Evolutionary conservation across 2,888 invertebrate species (phyloP).

Genomic region (Sceliomorpha sp.): DNA sequence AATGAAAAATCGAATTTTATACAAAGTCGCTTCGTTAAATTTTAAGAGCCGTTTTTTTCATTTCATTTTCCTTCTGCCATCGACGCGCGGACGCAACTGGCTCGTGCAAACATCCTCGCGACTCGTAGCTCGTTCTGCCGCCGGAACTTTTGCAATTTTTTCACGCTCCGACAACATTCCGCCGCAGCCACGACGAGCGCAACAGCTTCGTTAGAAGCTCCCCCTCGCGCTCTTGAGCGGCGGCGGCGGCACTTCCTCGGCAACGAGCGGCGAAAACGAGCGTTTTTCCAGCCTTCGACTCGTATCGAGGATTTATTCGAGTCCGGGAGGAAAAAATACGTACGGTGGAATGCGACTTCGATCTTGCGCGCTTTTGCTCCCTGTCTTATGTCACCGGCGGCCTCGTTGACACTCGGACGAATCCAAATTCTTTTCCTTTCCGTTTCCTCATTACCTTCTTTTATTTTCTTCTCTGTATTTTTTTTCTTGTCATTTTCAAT

Average conservation of each 20-base stretch:
- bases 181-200: slow-evolving; percentile 40
- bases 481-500: too few relatives aligned
- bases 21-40: too few relatives aligned
- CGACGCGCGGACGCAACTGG: too few relatives aligned
- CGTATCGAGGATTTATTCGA: slow-evolving; percentile 45
- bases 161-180: slow-evolving; percentile 60
- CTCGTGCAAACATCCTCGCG: slow-evolving; percentile 49
- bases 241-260: slow-evolving; percentile 31
- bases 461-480: too few relatives aligned
- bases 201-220: slow-evolving; percentile 53
- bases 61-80: too few relatives aligned
- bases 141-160: slow-evolving; percentile 61
- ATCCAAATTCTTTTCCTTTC: not conserved
- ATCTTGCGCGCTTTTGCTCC: slow-evolving; percentile 18
- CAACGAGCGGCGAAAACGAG: slow-evolving; percentile 27
- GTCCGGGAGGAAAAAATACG: slow-evolving; percentile 54
- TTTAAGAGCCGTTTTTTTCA: too few relatives aligned
- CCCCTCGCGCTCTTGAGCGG: slow-evolving; percentile 24
- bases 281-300: slow-evolving; percentile 44
- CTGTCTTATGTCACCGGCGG: slow-evolving; percentile 13
- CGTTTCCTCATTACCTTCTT: not conserved
- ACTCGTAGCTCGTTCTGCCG: slow-evolving; percentile 48
- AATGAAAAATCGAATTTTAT: not conserved
- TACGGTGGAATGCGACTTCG: slow-evolving; percentile 41
- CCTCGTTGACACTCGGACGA: slow-evolving; percentile 5